Percentiles rank a stretch among this genome's conserved stretches.
Conservation (phyloP, 2,113 vertebrate species). For the Balaenoptera acutorostrata region DNA sequence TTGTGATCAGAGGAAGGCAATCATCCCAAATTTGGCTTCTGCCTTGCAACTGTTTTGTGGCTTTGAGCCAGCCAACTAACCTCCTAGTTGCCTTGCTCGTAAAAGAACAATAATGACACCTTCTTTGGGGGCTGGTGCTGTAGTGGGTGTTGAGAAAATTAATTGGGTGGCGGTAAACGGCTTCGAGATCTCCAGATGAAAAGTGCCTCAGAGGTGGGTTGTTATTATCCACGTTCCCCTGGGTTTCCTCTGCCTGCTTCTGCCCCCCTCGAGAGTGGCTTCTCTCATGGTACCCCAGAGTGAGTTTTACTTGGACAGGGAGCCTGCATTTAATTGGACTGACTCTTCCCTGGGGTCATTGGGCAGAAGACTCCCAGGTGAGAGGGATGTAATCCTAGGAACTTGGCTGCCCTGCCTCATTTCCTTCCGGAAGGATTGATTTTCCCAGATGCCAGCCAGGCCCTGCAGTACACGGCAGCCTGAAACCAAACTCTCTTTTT, state of each 20-base stretch:
- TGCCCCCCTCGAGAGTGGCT: neutral
- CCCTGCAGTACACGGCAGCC: neutral
- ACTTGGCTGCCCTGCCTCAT: neutral
- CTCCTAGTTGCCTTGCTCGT: conserved; percentile 45
- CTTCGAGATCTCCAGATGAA: conserved; percentile 57
- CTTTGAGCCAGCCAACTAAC: conserved; percentile 49
- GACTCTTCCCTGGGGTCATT: conserved; percentile 40
- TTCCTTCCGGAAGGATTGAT: conserved; percentile 5
- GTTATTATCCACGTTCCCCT: conserved; percentile 45
- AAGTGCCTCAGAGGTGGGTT: neutral
- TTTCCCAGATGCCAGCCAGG: neutral
- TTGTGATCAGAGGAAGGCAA: neutral
- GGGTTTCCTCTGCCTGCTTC: conserved; percentile 11
- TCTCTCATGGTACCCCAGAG: neutral
- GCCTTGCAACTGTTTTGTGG: conserved; percentile 59
- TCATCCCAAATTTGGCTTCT: neutral
- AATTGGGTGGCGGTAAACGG: conserved; percentile 45
- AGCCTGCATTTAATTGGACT: conserved; percentile 15
- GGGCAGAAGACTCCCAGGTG: conserved; percentile 15
- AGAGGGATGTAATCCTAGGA: neutral
- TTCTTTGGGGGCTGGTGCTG: neutral
- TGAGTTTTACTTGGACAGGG: neutral
- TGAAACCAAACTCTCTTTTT: neutral
- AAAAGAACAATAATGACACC: conserved; percentile 63
- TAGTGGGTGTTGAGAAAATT: conserved; percentile 69